Evolutionary conservation across 2,797 vertebrate species (phyloP), one percentile per base, ranked within the genome.

Genomic region (Anguilla pacifica): DNA sequence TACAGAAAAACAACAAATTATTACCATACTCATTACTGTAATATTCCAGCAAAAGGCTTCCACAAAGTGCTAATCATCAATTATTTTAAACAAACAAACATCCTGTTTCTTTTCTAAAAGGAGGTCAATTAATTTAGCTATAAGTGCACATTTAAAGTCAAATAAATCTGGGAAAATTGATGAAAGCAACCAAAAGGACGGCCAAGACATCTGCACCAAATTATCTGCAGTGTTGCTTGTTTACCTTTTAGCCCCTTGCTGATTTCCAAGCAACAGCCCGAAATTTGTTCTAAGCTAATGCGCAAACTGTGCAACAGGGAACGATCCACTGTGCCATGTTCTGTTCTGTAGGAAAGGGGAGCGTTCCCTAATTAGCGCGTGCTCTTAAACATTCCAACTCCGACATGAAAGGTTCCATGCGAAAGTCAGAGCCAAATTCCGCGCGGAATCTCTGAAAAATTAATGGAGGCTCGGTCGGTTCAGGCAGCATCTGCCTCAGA

Each of bases 381-480:
- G 53, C 28, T 49, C 43, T 59, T 84, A 57, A 57, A 74, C 64
- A 84, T 84, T 39, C 64, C 31, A 39, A 31, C 67, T 70, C 81
- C 4, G 19, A 85, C 59, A 85, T 77, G 61, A 87, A 87, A 77
- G 87, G 59, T 67, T 87, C 31, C 57, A 15, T 15, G 35, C 15
- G 9, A 46, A 53, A 67, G 28, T 28, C 39, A 15, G 9, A 13
- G 61, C 46, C 51, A 74, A 13, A 15, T n/a, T 28, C 59, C 59
- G 25, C 82, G n/a, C 35, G 9, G 83, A 84, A 74, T 53, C 61
- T 39, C 46, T 77, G 22, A 87, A 87, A 87, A 53, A 87, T 84
- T 87, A 70, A 87, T 74, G 46, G 82, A 43, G 64, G 35, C 59
- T 49, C 35, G 17, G 57, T 39, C 6, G 31, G 83, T 61, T 31